phyloP scores from a whole-genome alignment of 1,140 invertebrate genomes.

The Lordiphosa clarofinis region DNA sequence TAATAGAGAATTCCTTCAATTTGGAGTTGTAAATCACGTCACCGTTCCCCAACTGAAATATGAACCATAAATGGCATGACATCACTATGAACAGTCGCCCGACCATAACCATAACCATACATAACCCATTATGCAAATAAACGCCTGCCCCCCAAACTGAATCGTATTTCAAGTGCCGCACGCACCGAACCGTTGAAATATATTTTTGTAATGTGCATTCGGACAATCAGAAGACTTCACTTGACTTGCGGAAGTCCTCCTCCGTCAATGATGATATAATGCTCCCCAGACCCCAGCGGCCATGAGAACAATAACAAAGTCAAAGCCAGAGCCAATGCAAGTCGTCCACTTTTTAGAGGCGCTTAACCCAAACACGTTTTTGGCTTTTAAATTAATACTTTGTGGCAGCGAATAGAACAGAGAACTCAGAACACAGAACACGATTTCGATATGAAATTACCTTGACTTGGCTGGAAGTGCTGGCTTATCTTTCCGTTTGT shows the following conservation, averaged over 20 bases:
- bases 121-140: conserved; percentile 39
- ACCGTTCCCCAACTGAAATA: conserved; percentile 68
- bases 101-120: conserved; percentile 59
- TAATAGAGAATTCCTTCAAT: no score
- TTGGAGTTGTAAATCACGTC: conserved; percentile 57
- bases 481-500: conserved; percentile 55
- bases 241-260: conserved; percentile 59
- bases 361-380: conserved; percentile 72
- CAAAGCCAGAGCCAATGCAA: conserved; percentile 8
- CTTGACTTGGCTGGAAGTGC: conserved; percentile 22
- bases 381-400: conserved; percentile 71
- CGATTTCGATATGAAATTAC: conserved; percentile 75
- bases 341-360: conserved; percentile 45
- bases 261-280: conserved; percentile 49
- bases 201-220: conserved; percentile 35
- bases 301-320: neutral
- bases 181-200: conserved; percentile 51
- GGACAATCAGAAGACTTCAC: conserved; percentile 39
- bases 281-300: conserved; percentile 22
- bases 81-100: conserved; percentile 59
- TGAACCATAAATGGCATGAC: conserved; percentile 74
- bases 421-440: no score
- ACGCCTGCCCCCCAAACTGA: conserved; percentile 21
- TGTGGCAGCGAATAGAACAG: conserved; percentile 54
- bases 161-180: conserved; percentile 65